These are phyloP conservation scores for Hydropsyche betteni DNA, from an alignment of 2,888 invertebrate genomes.

Conservation along the genomic window DNA sequence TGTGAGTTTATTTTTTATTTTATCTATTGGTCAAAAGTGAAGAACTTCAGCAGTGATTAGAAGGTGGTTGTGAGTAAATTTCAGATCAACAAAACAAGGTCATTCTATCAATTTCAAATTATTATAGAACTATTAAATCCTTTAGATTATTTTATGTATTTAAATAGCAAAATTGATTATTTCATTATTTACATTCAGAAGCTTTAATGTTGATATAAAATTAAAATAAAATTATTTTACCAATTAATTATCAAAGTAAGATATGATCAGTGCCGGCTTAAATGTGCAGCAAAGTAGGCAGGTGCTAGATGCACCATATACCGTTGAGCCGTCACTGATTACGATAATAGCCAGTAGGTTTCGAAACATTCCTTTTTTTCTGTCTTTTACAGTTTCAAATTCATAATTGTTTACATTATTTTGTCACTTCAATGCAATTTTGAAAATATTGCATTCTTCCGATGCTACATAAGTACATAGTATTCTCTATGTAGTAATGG, in stretches of 20 bases:
- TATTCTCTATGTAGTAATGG: constrained; percentile 47
- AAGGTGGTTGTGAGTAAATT: constrained; percentile 47
- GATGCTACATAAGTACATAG: constrained; percentile 48
- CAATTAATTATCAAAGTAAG: constrained; percentile 48
- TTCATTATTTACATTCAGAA: neutral
- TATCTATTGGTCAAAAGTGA: constrained; percentile 45
- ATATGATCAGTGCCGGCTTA: too few species aligned
- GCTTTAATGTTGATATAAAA: neutral
- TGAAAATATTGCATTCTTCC: constrained; percentile 46
- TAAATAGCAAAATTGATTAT: constrained; percentile 20
- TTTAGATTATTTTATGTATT: constrained; percentile 46
- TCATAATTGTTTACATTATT: constrained; percentile 47
- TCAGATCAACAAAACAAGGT: constrained; percentile 47
- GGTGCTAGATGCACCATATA: too few species aligned
- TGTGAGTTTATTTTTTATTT: constrained; percentile 44
- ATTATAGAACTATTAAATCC: constrained; percentile 32
- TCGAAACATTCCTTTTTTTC: constrained; percentile 45
- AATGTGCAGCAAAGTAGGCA: too few species aligned
- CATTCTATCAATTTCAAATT: constrained; percentile 43
- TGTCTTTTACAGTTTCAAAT: constrained; percentile 37
- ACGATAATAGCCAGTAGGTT: constrained; percentile 48
- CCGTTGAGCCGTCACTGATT: too few species aligned
- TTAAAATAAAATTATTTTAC: constrained; percentile 35
- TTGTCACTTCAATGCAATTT: constrained; percentile 50
- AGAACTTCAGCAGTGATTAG: constrained; percentile 46